A percentile compares a stretch with the other conserved stretches of the same genome.
Evolutionary conservation across 2,888 invertebrate species (phyloP).

Genomic region (Matsumyia berberina): DNA sequence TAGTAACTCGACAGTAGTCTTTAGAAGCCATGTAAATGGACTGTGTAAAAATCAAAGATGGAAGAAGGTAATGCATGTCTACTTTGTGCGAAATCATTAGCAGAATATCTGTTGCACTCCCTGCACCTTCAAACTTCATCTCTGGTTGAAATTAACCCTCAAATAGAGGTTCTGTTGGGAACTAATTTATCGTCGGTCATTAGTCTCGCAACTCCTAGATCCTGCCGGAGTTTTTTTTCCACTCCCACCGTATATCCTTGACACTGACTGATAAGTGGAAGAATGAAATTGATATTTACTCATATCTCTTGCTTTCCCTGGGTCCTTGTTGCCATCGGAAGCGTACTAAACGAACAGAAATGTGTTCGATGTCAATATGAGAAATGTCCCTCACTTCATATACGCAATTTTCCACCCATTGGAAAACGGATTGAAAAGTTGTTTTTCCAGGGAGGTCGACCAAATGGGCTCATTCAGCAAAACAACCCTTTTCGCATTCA

Average conservation of each 20-base stretch:
- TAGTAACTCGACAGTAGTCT: neutral
- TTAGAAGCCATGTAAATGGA: too few relatives aligned
- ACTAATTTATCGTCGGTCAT: slow-evolving; percentile 58
- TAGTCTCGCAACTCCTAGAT: slow-evolving; percentile 43
- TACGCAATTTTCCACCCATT: slow-evolving; percentile 66
- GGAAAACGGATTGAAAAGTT: slow-evolving; percentile 53
- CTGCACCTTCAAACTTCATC: slow-evolving; percentile 13
- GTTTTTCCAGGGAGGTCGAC: slow-evolving; percentile 28
- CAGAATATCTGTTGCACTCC: neutral
- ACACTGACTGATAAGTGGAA: slow-evolving; percentile 74
- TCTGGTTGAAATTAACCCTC: slow-evolving; percentile 44
- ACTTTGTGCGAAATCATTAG: neutral
- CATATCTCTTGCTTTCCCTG: slow-evolving; percentile 63
- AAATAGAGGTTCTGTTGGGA: slow-evolving; percentile 33
- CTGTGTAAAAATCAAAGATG: too few relatives aligned
- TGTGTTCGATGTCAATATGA: slow-evolving; percentile 73
- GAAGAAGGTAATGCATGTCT: too few relatives aligned
- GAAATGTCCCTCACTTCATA: slow-evolving; percentile 66
- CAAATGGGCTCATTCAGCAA: slow-evolving; percentile 65
- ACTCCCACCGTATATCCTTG: slow-evolving; percentile 37
- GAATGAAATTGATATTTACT: slow-evolving; percentile 74
- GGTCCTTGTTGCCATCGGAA: slow-evolving; percentile 7
- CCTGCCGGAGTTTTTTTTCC: neutral
- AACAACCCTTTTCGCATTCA: slow-evolving; percentile 66
- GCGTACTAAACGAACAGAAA: slow-evolving; percentile 40